phyloP scores from a whole-genome alignment of 2,888 invertebrate genomes.

The Pseudococcus viburni region DNA sequence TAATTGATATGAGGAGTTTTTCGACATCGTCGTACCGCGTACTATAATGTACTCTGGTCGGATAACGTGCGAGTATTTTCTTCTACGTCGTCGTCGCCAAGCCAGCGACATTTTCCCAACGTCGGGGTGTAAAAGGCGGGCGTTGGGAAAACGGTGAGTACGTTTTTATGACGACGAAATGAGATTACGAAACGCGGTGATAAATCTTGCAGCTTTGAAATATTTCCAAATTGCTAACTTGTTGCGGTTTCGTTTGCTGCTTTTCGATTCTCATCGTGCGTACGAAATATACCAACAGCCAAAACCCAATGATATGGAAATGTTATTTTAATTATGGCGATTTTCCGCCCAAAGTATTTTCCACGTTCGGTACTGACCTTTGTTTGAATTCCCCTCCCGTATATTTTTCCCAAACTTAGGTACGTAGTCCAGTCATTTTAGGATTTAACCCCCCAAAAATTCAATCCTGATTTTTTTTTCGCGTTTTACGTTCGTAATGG shows the following conservation, averaged over 20 bases:
- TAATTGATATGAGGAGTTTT: background rate
- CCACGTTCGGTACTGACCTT: too few relatives aligned
- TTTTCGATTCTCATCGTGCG: slow-evolving; percentile 6
- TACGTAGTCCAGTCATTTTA: too few relatives aligned
- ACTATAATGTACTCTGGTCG: too few relatives aligned
- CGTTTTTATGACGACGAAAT: background rate
- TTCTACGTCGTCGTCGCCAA: background rate
- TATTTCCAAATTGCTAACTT: slow-evolving; percentile 38
- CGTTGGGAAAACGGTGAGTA: background rate
- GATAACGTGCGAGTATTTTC: background rate
- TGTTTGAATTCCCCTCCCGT: too few relatives aligned
- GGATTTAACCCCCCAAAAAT: too few relatives aligned
- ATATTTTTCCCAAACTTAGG: too few relatives aligned
- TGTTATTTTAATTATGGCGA: background rate
- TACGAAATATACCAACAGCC: background rate
- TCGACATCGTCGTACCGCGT: too few relatives aligned
- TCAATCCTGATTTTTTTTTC: too few relatives aligned
- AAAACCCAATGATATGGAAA: background rate
- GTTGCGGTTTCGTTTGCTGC: background rate
- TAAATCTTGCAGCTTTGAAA: slow-evolving; percentile 20
- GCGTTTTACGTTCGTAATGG: too few relatives aligned
- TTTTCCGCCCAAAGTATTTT: too few relatives aligned
- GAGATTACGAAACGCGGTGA: slow-evolving; percentile 14
- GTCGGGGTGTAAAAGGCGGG: too few relatives aligned
- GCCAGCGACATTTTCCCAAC: too few relatives aligned